Base-by-base conservation (phyloP, 53 echinoderm and acorn worm species). In the Mesocentrotus franciscanus region DNA sequence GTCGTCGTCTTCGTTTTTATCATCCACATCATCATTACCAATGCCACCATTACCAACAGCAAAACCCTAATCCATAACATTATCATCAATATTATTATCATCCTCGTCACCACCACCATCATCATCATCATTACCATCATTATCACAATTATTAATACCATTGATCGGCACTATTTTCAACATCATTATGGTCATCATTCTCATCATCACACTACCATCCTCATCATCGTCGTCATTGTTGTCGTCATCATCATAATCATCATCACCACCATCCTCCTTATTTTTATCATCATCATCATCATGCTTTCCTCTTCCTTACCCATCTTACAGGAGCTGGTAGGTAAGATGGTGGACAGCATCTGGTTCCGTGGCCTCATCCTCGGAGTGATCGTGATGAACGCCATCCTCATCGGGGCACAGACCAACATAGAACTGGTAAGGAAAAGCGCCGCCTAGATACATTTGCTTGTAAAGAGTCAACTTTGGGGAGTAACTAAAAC, bases 401-500 rank as follows among this genome's bases (percentile, higher is more conserved):
- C 97, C 33, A 94, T 98, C 89, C 97, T 99, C 72, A 98, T 99
- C 35, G 99, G 98, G 2, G 95, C 97, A 10, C 98, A 98, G 83
- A 99, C 99, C 78, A 97, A 96, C 58, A 94, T 96, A 71, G 97
- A 97, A 87, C 81, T 98, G 94, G 99, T 99, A 94, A 97, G 97
- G 22, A 60, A 62, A 30, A 56, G 9, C 84, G 20, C 71, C 39
- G 3, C 39, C 39, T 39, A 1, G 39, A 71, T 26, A 26, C 71
- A 18, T 78, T 29, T 0, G 78, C 61, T 78, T 29, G 78, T 30
- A 14, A 14, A 78, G 29, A 78, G 34, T 13, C 30, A 10, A n/a
- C 14, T 78, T 8, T n/a, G 4, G n/a, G 20, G 78, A 78, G 0
- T 11, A 34, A 78, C 30, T 32, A 78, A 8, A 15, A 78, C 78